A percentile compares a stretch with the other conserved stretches of the same genome.
Conservation (phyloP, 1,140 invertebrate species). For the Paraescarpia echinospica region DNA sequence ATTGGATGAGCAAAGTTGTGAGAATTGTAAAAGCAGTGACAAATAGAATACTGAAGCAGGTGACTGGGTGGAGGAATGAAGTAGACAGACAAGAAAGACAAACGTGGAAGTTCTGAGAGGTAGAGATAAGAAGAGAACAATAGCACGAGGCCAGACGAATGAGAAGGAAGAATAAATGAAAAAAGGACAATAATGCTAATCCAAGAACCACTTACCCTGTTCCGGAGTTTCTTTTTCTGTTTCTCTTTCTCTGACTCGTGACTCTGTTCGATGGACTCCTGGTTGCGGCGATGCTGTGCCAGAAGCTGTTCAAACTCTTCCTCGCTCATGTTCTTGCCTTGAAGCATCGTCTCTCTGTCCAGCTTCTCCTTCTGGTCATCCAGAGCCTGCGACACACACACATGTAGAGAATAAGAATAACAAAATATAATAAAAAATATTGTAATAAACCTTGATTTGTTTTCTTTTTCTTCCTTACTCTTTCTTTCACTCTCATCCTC, state of each 20-base stretch:
- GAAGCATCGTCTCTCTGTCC: slow-evolving; percentile 47
- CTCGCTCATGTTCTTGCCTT: slow-evolving; percentile 44
- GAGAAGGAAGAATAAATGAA: too few species aligned
- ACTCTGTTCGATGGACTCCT: slow-evolving; percentile 42
- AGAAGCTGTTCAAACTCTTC: slow-evolving; percentile 47
- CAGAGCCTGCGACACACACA: slow-evolving; percentile 38
- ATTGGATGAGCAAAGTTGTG: too few species aligned
- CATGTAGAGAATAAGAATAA: not conserved
- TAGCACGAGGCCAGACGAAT: too few species aligned
- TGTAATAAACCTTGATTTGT: too few species aligned
- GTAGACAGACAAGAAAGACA: not conserved
- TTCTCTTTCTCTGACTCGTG: slow-evolving; percentile 43
- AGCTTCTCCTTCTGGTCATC: slow-evolving; percentile 46
- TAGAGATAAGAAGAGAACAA: not conserved
- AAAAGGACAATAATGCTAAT: too few species aligned
- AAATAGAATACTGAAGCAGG: too few species aligned
- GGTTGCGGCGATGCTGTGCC: slow-evolving; percentile 43
- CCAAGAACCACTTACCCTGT: slow-evolving; percentile 45
- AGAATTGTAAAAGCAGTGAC: not conserved
- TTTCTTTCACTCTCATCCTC: too few species aligned
- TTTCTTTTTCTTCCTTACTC: too few species aligned
- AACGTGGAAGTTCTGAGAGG: too few species aligned
- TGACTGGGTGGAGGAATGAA: not conserved
- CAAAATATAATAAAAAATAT: too few species aligned
- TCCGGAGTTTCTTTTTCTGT: slow-evolving; percentile 42